Conservation (phyloP, 2,113 vertebrate species). For the Chaetops frenatus region DNA sequence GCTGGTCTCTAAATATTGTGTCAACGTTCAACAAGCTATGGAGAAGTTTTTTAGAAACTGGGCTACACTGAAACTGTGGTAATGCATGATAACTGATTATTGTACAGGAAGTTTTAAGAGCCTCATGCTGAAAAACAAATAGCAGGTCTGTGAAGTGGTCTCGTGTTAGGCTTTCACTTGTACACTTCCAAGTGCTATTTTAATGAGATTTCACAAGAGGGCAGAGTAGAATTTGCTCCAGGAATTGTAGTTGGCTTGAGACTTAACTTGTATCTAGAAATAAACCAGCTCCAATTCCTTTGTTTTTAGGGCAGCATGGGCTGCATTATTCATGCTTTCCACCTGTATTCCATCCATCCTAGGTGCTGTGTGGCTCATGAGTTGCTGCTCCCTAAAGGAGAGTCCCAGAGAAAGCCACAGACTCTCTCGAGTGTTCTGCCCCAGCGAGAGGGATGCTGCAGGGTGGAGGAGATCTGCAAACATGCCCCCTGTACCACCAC, state of each 20-base stretch:
- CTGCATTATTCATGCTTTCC: not conserved
- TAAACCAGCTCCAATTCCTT: not conserved
- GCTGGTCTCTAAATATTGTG: not conserved
- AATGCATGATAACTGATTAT: not conserved
- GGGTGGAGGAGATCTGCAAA: not conserved
- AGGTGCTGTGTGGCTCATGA: not conserved
- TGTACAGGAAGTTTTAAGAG: not conserved
- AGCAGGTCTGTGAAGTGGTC: not conserved
- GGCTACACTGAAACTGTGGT: not conserved
- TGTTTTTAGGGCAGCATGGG: accelerated
- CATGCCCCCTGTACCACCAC: not conserved
- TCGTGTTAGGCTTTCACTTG: not conserved
- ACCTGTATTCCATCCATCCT: not conserved
- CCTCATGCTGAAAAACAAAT: not conserved
- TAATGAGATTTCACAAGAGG: conserved; percentile 31
- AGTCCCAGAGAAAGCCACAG: not conserved
- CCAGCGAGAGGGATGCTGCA: accelerated
- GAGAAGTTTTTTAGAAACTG: not conserved
- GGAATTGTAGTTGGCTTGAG: not conserved
- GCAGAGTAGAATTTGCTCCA: not conserved
- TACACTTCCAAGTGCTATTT: not conserved
- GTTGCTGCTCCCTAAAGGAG: not conserved
- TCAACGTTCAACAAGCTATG: not conserved
- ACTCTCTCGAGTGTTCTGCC: not conserved
- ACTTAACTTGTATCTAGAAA: not conserved